These are phyloP conservation scores for Eumaeus atala DNA, from an alignment of 1,140 invertebrate genomes.

Conservation along the genomic window DNA sequence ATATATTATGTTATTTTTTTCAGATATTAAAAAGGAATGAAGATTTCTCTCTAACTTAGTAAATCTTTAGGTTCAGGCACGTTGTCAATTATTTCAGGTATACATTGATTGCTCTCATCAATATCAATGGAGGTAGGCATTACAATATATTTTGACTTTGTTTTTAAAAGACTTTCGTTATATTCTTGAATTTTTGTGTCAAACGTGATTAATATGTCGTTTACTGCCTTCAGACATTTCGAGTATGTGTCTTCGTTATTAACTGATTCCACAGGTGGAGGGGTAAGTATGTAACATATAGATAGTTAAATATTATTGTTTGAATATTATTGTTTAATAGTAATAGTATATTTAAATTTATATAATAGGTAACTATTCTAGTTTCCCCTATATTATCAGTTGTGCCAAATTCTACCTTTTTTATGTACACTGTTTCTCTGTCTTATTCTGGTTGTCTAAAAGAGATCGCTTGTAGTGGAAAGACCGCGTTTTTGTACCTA, in stretches of 20 bases:
- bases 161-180: slow-evolving; percentile 11
- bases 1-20: neutral
- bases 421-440: too few species aligned
- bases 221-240: slow-evolving; percentile 9
- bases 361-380: too few species aligned
- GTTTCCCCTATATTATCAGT: too few species aligned
- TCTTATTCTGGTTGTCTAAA: too few species aligned
- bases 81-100: neutral
- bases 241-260: neutral
- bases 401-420: too few species aligned
- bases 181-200: slow-evolving; percentile 9
- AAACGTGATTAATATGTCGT: slow-evolving; percentile 2
- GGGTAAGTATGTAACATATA: neutral
- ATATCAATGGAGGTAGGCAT: slow-evolving; percentile 13
- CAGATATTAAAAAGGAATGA: slow-evolving; percentile 3
- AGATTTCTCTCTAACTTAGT: slow-evolving; percentile 2
- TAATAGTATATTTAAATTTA: too few species aligned
- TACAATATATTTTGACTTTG: slow-evolving; percentile 3
- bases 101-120: neutral
- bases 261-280: neutral
- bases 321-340: too few species aligned
- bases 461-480: too few species aligned
- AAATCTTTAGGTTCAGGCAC: neutral
- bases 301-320: too few species aligned
- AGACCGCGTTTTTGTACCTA: too few species aligned